Evolutionary conservation across 1,140 invertebrate species (phyloP), one percentile per base, ranked within the genome.

Genomic region (Copidosoma floridanum): DNA sequence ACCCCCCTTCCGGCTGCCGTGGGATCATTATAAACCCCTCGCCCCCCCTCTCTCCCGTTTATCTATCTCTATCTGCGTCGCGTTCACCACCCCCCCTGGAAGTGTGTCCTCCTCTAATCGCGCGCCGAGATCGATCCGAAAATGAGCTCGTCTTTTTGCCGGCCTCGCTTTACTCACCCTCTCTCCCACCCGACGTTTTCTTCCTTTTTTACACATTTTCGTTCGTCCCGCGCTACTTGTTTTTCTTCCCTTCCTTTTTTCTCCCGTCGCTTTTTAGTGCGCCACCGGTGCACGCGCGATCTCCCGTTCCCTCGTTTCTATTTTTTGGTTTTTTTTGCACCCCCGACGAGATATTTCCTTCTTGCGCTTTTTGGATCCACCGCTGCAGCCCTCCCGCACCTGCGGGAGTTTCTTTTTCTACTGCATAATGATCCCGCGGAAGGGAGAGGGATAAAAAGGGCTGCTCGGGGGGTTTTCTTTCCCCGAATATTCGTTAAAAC

Each of bases 81-180:
- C 29, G 29, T n/a, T n/a, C n/a, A n/a, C n/a, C n/a, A n/a, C n/a
- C 29, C 6, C 29, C 29, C 29, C 6, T 12, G 29, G 6, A 12
- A 32, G 29, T 12, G n/a, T 32, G 12, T 10, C 27, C 10, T 7
- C 18, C 62, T 59, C 57, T 64, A 58, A 59, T 64, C 62, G 54
- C 48, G 29, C 32, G 32, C 56, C 35, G 47, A 66, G 62, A 66
- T 65, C 63, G 61, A 65, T 69, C 57, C 62, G 58, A 68, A 68
- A 66, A 61, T 63, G 54, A 63, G 61, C 57, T 63, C 48, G 54
- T 64, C 61, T 66, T 66, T 66, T 57, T 54, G 57, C 61, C 43
- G 50, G 37, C 54, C 24, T 32, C 46, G 60, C 53, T 57, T 62
- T 57, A 57, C 32, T 52, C 11, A 23, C 18, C 11, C 40, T 43